phyloP scores from a whole-genome alignment of 2,888 invertebrate genomes.

The Hydrotaea diabolus region DNA sequence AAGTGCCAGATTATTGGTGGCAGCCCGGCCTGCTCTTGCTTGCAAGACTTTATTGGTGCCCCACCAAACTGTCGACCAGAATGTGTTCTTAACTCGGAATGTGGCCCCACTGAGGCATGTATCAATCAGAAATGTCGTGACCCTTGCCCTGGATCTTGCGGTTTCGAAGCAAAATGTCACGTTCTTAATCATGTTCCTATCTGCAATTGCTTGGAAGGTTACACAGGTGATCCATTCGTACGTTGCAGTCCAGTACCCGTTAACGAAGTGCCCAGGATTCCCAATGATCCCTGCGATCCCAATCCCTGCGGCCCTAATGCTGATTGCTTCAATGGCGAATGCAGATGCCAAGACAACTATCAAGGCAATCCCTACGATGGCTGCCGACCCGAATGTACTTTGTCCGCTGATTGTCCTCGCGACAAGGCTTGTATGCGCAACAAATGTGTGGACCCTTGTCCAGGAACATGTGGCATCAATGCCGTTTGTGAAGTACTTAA shows the following conservation, averaged over 20 bases:
- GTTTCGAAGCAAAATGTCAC: constrained; percentile 89
- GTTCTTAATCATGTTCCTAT: constrained; percentile 91
- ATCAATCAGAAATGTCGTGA: constrained; percentile 90
- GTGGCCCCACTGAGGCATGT: constrained; percentile 88
- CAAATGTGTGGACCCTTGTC: constrained; percentile 88
- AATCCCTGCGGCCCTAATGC: constrained; percentile 91
- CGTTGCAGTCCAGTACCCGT: constrained; percentile 85
- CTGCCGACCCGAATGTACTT: constrained; percentile 89
- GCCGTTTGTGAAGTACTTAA: constrained; percentile 88
- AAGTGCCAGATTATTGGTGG: constrained; percentile 88
- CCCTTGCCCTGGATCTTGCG: constrained; percentile 92
- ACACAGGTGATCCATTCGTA: constrained; percentile 89
- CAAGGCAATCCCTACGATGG: constrained; percentile 86
- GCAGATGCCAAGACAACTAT: constrained; percentile 87
- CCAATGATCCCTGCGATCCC: constrained; percentile 84
- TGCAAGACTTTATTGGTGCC: constrained; percentile 88
- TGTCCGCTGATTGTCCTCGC: constrained; percentile 87
- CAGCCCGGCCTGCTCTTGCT: constrained; percentile 89
- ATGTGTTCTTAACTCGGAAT: constrained; percentile 90
- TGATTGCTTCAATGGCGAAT: constrained; percentile 85
- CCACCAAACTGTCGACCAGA: constrained; percentile 91
- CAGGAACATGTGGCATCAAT: constrained; percentile 87
- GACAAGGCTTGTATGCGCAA: constrained; percentile 87
- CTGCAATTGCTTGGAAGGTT: constrained; percentile 88
- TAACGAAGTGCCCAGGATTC: constrained; percentile 79